Percentiles rank a stretch among this genome's conserved stretches.
These are phyloP conservation scores for Unio pictorum DNA, from an alignment of 2,888 invertebrate genomes.

Conservation along the genomic window DNA sequence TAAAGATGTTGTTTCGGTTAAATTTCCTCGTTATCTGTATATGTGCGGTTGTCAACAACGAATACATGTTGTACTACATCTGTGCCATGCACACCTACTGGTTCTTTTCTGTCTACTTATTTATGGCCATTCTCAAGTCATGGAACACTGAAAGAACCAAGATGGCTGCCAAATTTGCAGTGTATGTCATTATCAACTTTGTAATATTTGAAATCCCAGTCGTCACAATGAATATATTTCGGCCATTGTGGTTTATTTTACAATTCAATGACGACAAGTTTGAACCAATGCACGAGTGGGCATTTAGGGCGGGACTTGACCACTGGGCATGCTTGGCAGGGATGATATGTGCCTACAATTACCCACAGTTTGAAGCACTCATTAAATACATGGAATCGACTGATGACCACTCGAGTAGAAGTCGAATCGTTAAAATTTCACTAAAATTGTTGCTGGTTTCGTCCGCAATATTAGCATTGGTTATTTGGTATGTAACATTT, in stretches of 20 bases:
- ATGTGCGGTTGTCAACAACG: slow-evolving; percentile 48
- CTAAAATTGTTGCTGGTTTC: slow-evolving; percentile 18
- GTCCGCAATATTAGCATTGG: slow-evolving; percentile 8
- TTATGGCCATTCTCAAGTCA: slow-evolving; percentile 47
- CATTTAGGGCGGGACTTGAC: slow-evolving; percentile 54
- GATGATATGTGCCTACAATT: slow-evolving; percentile 63
- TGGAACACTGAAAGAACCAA: slow-evolving; percentile 49
- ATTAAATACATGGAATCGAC: slow-evolving; percentile 41
- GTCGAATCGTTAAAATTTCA: not conserved
- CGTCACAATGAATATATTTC: slow-evolving; percentile 36
- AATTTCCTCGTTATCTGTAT: slow-evolving; percentile 58
- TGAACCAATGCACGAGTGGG: slow-evolving; percentile 55
- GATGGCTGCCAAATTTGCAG: slow-evolving; percentile 53
- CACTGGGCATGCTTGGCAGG: slow-evolving; percentile 60
- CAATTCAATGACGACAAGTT: slow-evolving; percentile 36
- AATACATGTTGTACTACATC: slow-evolving; percentile 64
- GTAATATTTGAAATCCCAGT: slow-evolving; percentile 55
- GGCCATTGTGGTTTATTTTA: slow-evolving; percentile 47
- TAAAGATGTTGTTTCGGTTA: slow-evolving; percentile 63
- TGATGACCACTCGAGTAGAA: slow-evolving; percentile 14
- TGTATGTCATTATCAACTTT: slow-evolving; percentile 46
- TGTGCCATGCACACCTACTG: slow-evolving; percentile 66
- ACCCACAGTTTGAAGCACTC: slow-evolving; percentile 53
- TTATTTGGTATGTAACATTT: slow-evolving; percentile 35
- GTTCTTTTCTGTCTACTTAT: slow-evolving; percentile 57